A percentile compares a stretch with the other conserved stretches of the same genome.
Conservation (phyloP, 2,113 vertebrate genomes). For the Corythaixoides concolor region DNA sequence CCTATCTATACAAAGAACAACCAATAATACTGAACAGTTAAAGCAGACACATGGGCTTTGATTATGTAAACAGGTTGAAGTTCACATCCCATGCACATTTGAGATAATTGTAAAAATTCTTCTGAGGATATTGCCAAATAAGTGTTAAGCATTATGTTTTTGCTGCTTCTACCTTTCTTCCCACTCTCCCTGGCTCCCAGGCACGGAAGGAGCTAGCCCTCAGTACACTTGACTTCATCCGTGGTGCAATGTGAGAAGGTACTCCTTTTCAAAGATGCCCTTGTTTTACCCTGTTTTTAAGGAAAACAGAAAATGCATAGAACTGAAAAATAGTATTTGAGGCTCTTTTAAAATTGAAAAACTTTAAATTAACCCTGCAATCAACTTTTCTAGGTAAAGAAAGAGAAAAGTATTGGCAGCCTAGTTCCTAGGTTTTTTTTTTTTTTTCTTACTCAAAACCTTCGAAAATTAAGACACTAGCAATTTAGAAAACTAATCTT, state of each 20-base stretch:
- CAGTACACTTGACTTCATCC: neutral
- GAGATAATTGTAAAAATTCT: neutral
- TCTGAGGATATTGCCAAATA: neutral
- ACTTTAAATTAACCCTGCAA: neutral
- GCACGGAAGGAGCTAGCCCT: neutral
- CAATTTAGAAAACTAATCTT: neutral
- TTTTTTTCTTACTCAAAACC: neutral
- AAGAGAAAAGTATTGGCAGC: neutral
- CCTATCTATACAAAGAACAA: neutral
- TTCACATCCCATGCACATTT: neutral
- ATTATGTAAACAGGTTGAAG: neutral
- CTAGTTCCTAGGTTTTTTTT: neutral
- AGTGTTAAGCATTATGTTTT: neutral
- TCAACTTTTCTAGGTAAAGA: neutral
- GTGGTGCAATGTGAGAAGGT: neutral
- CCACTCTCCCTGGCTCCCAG: neutral
- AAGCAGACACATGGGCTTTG: neutral
- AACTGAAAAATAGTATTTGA: neutral
- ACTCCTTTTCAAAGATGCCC: neutral
- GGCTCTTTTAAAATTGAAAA: neutral
- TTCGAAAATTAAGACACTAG: neutral
- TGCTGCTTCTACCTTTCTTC: neutral
- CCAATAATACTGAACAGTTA: neutral
- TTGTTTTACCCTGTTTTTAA: neutral
- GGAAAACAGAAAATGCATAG: neutral